These are phyloP conservation scores for Apus apus DNA, from an alignment of 2,113 vertebrate species.

Conservation along the genomic window DNA sequence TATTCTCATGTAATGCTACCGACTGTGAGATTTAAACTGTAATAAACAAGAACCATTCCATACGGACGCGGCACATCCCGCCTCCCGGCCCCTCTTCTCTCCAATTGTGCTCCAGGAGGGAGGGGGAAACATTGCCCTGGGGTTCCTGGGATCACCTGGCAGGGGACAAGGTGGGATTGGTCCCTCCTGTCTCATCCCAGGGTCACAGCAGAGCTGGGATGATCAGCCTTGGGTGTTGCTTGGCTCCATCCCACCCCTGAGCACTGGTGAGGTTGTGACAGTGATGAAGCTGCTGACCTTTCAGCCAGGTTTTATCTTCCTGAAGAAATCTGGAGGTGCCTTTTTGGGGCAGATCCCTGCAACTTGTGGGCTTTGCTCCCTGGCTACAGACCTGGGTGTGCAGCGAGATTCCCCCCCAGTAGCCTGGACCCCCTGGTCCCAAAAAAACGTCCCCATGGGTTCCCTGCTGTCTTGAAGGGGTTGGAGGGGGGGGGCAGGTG, in stretches of 20 bases:
- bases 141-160: background rate
- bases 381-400: background rate
- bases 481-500: background rate
- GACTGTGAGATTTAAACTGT: slow-evolving; percentile 85
- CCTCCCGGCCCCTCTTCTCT: slow-evolving; percentile 28
- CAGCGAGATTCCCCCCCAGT: background rate
- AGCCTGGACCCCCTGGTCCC: background rate
- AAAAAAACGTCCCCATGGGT: background rate
- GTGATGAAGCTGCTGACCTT: background rate
- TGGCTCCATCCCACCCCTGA: rapidly evolving
- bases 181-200: no score
- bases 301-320: rapidly evolving
- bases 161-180: rapidly evolving
- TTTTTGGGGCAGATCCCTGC: background rate
- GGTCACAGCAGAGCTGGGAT: rapidly evolving
- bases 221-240: background rate
- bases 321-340: no score
- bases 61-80: slow-evolving; percentile 62
- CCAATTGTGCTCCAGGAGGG: background rate
- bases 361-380: background rate
- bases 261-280: background rate
- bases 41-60: slow-evolving; percentile 88
- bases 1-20: slow-evolving; percentile 86
- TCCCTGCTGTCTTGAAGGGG: background rate
- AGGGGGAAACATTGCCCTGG: no score